Conservation (phyloP, 2,888 invertebrate genomes). For the Elmis aenea region DNA sequence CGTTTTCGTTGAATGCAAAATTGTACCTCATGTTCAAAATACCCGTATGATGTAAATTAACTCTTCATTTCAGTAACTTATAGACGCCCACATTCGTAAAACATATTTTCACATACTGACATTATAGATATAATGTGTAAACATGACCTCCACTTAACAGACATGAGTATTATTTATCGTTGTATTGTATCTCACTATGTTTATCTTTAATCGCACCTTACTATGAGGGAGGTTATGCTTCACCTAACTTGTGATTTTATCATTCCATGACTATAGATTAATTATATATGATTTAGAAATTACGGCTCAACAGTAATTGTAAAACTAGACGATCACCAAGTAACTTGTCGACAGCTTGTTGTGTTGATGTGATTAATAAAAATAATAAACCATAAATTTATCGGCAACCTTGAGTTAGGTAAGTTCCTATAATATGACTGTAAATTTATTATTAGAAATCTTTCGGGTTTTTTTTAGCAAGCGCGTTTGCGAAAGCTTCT, state of each 20-base stretch:
- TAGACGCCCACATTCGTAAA: too few species aligned
- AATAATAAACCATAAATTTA: constrained; percentile 7
- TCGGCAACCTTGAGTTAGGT: constrained; percentile 1
- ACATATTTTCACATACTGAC: constrained; percentile 23
- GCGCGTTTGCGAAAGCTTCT: constrained; percentile 8
- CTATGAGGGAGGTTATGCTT: constrained; percentile 6
- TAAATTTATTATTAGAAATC: constrained; percentile 9
- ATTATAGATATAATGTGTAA: constrained; percentile 15
- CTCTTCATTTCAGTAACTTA: too few species aligned
- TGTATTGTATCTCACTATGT: constrained; percentile 7
- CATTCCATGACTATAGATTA: constrained; percentile 1
- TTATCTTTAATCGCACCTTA: constrained; percentile 6
- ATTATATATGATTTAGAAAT: too few species aligned
- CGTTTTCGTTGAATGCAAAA: too few species aligned
- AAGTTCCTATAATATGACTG: constrained; percentile 1
- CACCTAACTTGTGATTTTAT: constrained; percentile 1
- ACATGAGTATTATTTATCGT: constrained; percentile 12
- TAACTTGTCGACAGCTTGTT: too few species aligned
- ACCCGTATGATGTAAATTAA: too few species aligned
- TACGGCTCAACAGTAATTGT: too few species aligned
- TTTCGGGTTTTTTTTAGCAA: constrained; percentile 6
- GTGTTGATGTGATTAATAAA: too few species aligned
- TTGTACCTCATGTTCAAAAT: too few species aligned
- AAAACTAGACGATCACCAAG: too few species aligned
- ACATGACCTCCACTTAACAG: constrained; percentile 19